Percentiles rank a stretch among this genome's conserved stretches.
Evolutionary conservation across 1,140 invertebrate genomes (phyloP).

Genomic region (Aphelinus atriplicis): DNA sequence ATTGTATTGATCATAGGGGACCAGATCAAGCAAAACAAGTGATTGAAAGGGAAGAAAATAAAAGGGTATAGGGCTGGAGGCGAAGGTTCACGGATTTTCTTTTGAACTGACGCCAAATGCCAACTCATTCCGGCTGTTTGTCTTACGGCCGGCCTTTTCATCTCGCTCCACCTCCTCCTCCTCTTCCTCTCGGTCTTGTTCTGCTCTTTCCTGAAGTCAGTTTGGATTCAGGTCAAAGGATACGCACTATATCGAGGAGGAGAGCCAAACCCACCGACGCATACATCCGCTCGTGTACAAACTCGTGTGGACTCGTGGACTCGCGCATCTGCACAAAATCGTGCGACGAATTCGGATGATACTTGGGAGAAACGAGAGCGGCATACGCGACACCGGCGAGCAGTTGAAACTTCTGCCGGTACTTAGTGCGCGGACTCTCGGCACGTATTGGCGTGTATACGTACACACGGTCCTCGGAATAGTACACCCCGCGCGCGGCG

Average conservation of each 20-base stretch:
- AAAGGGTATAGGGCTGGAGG: neutral
- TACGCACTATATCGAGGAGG: neutral
- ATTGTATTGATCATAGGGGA: too few relatives aligned
- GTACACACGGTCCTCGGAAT: too few relatives aligned
- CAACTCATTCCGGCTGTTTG: neutral
- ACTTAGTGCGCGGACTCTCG: too few relatives aligned
- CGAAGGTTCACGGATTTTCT: neutral
- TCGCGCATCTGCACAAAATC: neutral
- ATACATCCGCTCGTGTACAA: neutral
- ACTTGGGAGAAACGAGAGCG: too few relatives aligned
- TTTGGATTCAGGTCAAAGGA: slow-evolving; percentile 11
- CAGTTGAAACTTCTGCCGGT: too few relatives aligned
- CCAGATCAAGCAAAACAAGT: neutral
- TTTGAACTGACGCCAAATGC: slow-evolving; percentile 16
- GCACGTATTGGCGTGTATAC: too few relatives aligned
- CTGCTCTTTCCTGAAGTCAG: neutral
- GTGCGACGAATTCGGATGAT: neutral
- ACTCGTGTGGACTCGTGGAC: neutral
- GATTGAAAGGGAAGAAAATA: neutral
- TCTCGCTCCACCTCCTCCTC: neutral
- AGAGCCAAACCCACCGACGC: neutral
- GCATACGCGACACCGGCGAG: too few relatives aligned
- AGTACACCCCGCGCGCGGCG: too few relatives aligned
- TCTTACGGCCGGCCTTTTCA: too few relatives aligned
- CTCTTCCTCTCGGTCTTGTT: neutral